Percentiles rank a stretch among this genome's conserved stretches.
phyloP scores from a whole-genome alignment of 2,113 vertebrate species.

The Pygoscelis adeliae region DNA sequence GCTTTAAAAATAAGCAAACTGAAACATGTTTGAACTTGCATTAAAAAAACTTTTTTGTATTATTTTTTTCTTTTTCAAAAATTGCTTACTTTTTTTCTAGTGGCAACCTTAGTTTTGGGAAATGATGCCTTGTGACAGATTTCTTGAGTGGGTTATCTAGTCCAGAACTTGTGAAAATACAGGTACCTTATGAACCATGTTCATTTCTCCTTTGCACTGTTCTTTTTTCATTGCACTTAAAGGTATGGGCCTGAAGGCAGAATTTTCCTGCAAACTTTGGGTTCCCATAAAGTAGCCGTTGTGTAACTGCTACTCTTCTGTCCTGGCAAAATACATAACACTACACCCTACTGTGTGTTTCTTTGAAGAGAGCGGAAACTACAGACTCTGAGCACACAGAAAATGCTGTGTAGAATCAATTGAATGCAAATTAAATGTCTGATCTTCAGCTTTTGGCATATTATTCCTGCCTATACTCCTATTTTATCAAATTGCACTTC shows the following conservation, averaged over 20 bases:
- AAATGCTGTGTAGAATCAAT: neutral
- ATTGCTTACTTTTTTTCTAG: neutral
- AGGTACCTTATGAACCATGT: neutral
- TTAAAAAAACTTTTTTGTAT: neutral
- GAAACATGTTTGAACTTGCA: neutral
- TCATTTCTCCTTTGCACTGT: neutral
- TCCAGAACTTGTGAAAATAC: neutral
- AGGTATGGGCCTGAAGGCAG: neutral
- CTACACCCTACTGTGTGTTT: neutral
- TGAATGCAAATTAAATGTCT: conserved; percentile 21
- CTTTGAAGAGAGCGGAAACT: neutral
- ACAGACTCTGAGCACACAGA: neutral
- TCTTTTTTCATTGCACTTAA: neutral
- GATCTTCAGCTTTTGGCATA: conserved; percentile 4
- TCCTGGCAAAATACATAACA: neutral
- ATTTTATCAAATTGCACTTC: conserved; percentile 35
- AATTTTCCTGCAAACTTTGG: neutral
- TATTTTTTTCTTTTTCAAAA: neutral
- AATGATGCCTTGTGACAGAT: neutral
- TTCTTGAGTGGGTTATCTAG: neutral
- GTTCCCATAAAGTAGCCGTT: neutral
- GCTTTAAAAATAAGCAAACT: neutral
- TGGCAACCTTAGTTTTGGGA: neutral
- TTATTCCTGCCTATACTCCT: neutral
- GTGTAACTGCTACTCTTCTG: neutral